phyloP scores from a whole-genome alignment of 2,888 invertebrate genomes.

The Andrena praecox region DNA sequence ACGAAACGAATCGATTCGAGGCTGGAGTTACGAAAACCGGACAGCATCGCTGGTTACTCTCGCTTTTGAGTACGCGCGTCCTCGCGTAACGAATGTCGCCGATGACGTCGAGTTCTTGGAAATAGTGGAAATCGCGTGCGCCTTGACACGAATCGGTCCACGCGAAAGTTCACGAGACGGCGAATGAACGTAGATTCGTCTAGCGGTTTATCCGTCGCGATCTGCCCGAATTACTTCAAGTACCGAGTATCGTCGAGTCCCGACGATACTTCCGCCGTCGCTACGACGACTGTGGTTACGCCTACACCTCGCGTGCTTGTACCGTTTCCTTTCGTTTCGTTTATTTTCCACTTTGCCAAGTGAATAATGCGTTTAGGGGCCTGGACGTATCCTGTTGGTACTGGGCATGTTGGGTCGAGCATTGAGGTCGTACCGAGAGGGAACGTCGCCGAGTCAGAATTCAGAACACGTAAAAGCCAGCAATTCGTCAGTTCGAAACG shows the following conservation, averaged over 20 bases:
- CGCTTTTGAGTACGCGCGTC: not conserved
- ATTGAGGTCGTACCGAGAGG: constrained; percentile 33
- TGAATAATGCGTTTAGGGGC: constrained; percentile 65
- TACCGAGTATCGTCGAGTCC: constrained; percentile 23
- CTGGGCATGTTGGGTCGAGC: constrained; percentile 6
- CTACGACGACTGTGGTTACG: not conserved
- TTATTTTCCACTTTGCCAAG: constrained; percentile 68
- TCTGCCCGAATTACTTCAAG: constrained; percentile 8
- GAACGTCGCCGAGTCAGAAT: constrained; percentile 8
- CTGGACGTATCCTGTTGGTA: constrained; percentile 66
- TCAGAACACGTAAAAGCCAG: not conserved
- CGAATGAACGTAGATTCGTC: not conserved
- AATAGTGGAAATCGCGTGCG: constrained; percentile 29
- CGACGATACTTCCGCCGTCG: constrained; percentile 22
- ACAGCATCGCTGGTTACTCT: too few relatives aligned
- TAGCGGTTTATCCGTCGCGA: not conserved
- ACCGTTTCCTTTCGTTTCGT: constrained; percentile 1
- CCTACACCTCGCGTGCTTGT: not conserved
- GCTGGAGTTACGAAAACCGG: too few relatives aligned
- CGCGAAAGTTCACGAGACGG: constrained; percentile 14
- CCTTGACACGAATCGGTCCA: constrained; percentile 58
- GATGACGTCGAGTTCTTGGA: not conserved
- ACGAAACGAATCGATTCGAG: too few relatives aligned
- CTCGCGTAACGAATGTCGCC: not conserved
- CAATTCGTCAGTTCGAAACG: not conserved